Conservation (phyloP, 2,888 invertebrate genomes). For the Hemicrepidius hirtus region DNA sequence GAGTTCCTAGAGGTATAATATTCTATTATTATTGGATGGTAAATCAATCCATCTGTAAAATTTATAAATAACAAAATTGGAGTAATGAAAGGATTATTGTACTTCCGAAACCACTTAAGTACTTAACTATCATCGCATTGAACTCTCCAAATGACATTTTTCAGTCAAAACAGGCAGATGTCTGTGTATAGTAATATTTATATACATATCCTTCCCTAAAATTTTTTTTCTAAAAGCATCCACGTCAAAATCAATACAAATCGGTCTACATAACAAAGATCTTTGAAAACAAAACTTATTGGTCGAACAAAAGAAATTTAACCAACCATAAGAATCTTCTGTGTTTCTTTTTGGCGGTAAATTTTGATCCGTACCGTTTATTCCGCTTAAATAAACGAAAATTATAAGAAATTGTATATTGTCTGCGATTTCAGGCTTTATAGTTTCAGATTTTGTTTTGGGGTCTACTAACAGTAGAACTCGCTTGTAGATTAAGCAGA, state of each 20-base stretch:
- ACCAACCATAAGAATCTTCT: conserved; percentile 62
- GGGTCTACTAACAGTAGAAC: conserved; percentile 53
- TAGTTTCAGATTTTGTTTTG: conserved; percentile 42
- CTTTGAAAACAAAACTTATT: conserved; percentile 61
- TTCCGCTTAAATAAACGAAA: conserved; percentile 65
- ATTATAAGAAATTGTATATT: conserved; percentile 60
- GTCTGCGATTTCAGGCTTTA: conserved; percentile 16
- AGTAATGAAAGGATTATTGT: conserved; percentile 17
- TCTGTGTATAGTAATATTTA: conserved; percentile 34
- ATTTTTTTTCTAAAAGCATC: conserved; percentile 46
- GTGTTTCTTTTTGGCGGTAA: conserved; percentile 62
- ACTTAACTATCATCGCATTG: background rate
- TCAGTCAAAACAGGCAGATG: conserved; percentile 41
- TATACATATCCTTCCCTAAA: conserved; percentile 41
- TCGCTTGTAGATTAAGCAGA: conserved; percentile 62
- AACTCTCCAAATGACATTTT: conserved; percentile 32
- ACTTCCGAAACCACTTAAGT: conserved; percentile 41
- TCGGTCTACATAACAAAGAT: conserved; percentile 55
- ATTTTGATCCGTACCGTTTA: conserved; percentile 67
- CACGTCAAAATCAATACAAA: conserved; percentile 57
- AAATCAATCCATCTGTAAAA: background rate
- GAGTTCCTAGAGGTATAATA: no score
- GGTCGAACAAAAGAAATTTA: conserved; percentile 61
- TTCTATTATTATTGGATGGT: background rate
- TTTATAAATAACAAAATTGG: no score